Evolutionary conservation across 2,888 invertebrate species (phyloP).

Genomic region (Cantharis flavilabris): DNA sequence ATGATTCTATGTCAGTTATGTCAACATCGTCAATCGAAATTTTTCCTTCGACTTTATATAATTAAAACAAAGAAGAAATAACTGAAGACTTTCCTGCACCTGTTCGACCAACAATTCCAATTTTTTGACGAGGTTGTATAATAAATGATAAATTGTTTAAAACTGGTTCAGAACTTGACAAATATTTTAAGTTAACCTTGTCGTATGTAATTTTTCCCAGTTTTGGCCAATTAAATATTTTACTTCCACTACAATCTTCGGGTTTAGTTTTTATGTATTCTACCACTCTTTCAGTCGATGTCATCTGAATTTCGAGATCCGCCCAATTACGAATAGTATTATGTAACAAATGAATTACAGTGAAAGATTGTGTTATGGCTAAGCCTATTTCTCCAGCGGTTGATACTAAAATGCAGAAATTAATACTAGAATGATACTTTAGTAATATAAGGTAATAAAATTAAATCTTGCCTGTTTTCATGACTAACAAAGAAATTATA

Average conservation of each 20-base stretch:
- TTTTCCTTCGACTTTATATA: constrained; percentile 77
- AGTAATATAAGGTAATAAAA: too few species aligned
- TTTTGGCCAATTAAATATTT: constrained; percentile 68
- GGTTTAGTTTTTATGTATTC: neutral
- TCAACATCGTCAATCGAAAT: constrained; percentile 82
- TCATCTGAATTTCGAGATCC: neutral
- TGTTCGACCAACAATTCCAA: constrained; percentile 82
- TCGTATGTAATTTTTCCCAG: constrained; percentile 72
- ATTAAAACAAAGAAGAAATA: constrained; percentile 78
- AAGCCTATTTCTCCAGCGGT: neutral
- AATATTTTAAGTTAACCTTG: constrained; percentile 73
- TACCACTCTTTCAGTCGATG: neutral
- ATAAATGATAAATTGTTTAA: constrained; percentile 71
- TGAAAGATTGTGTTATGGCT: neutral
- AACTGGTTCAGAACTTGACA: constrained; percentile 71
- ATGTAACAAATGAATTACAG: neutral
- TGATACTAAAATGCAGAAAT: neutral
- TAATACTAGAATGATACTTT: neutral
- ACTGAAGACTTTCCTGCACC: constrained; percentile 83
- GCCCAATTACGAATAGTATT: neutral
- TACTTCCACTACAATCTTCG: neutral
- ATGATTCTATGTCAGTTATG: constrained; percentile 71
- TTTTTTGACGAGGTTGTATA: constrained; percentile 71
- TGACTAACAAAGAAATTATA: neutral
- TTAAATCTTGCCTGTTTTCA: neutral